Conservation (phyloP, 2,888 invertebrate genomes). For the Eurois occulta region DNA sequence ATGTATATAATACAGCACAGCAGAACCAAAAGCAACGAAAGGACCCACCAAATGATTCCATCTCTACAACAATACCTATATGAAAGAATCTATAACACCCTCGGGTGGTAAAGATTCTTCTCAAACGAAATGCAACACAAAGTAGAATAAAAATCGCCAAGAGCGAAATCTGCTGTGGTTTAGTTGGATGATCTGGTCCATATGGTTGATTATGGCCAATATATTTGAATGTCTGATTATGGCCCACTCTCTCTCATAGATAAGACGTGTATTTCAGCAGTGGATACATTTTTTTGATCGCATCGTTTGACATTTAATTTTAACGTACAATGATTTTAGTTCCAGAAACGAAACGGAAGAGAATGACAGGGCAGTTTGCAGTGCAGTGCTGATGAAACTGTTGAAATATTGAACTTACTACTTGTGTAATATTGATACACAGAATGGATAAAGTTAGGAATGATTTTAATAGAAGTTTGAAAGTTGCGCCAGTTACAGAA, state of each 20-base stretch:
- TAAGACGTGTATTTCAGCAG: background rate
- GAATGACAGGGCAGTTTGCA: background rate
- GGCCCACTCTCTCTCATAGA: background rate
- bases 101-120: no score
- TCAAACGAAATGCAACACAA: background rate
- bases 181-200: background rate
- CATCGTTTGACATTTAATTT: background rate
- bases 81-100: background rate
- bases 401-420: background rate
- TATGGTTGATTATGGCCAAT: background rate
- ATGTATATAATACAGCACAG: background rate
- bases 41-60: background rate
- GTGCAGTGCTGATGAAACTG: background rate
- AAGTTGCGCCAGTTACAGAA: no score
- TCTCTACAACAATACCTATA: background rate
- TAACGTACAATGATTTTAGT: background rate
- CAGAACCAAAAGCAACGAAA: background rate
- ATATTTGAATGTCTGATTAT: no score
- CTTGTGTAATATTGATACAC: background rate
- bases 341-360: background rate
- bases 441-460: background rate
- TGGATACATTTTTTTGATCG: background rate
- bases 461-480: no score
- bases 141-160: background rate
- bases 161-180: background rate